Conservation (phyloP, 2,888 invertebrate species). For the Trachelus stipa region DNA sequence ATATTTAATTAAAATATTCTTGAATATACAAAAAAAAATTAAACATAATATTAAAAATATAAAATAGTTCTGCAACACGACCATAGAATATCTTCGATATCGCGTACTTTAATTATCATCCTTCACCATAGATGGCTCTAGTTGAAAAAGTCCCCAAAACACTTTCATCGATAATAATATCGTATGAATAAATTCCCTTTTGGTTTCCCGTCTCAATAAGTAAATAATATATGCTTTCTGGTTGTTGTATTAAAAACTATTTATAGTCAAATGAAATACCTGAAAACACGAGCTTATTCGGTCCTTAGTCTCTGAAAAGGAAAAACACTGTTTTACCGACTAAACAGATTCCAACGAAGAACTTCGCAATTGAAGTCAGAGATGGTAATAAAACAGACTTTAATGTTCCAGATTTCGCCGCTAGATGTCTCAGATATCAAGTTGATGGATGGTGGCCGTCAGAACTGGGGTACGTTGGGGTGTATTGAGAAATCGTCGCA, state of each 20-base stretch:
- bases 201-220: background rate
- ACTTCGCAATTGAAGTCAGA: background rate
- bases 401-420: conserved; percentile 14
- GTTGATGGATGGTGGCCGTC: conserved; percentile 24
- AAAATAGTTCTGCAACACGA: background rate
- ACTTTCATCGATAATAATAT: background rate
- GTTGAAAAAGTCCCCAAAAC: background rate
- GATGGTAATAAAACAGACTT: background rate
- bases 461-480: conserved; percentile 25
- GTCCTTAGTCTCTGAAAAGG: too few species aligned
- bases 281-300: background rate
- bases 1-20: background rate
- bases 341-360: too few species aligned
- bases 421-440: conserved; percentile 24
- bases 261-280: background rate
- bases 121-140: background rate
- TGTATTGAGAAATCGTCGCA: conserved; percentile 28
- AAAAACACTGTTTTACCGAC: too few species aligned
- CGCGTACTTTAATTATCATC: background rate
- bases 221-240: background rate
- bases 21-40: too few species aligned
- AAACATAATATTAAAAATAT: too few species aligned
- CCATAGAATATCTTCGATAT: background rate
- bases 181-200: too few species aligned
- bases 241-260: background rate